A percentile compares a stretch with the other conserved stretches of the same genome.
Evolutionary conservation across 2,113 vertebrate species (phyloP).

Genomic region (Labeo catla): DNA sequence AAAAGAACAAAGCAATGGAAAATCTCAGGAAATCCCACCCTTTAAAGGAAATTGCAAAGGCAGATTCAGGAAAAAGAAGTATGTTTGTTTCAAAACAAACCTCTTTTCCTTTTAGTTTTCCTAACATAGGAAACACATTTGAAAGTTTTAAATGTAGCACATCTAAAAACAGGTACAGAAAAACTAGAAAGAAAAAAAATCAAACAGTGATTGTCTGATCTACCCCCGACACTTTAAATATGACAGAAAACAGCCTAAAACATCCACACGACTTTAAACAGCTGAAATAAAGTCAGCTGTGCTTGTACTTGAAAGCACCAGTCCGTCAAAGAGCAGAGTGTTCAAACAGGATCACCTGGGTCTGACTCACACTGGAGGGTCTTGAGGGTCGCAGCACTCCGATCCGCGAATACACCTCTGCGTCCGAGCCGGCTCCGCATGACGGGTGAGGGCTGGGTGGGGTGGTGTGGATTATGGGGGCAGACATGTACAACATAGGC

Average conservation of each 20-base stretch:
- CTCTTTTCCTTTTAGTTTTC: background rate
- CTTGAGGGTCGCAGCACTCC: conserved; percentile 67
- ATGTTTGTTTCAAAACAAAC: conserved; percentile 29
- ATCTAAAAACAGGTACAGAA: background rate
- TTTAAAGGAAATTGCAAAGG: conserved; percentile 56
- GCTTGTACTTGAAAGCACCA: conserved; percentile 3
- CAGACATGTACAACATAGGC: conserved; percentile 42
- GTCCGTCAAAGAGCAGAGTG: conserved; percentile 67
- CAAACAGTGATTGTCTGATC: background rate
- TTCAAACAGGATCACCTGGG: conserved; percentile 79
- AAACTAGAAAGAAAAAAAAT: too few relatives aligned
- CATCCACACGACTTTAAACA: background rate
- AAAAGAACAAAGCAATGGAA: conserved; percentile 49
- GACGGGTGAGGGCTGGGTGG: conserved; percentile 75
- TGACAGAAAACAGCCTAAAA: background rate
- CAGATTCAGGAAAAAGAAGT: conserved; percentile 39
- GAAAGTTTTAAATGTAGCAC: background rate
- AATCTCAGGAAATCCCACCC: conserved; percentile 64
- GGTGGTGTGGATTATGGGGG: conserved; percentile 68
- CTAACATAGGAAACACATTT: background rate
- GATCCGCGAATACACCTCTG: conserved; percentile 73
- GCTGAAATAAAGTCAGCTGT: conserved; percentile 10
- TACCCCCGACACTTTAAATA: background rate
- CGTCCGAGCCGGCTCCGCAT: conserved; percentile 69
- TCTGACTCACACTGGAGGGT: conserved; percentile 68